These are phyloP conservation scores for Brachyhypopomus occidentalis DNA, from an alignment of 2,113 vertebrate genomes.

Conservation along the genomic window DNA sequence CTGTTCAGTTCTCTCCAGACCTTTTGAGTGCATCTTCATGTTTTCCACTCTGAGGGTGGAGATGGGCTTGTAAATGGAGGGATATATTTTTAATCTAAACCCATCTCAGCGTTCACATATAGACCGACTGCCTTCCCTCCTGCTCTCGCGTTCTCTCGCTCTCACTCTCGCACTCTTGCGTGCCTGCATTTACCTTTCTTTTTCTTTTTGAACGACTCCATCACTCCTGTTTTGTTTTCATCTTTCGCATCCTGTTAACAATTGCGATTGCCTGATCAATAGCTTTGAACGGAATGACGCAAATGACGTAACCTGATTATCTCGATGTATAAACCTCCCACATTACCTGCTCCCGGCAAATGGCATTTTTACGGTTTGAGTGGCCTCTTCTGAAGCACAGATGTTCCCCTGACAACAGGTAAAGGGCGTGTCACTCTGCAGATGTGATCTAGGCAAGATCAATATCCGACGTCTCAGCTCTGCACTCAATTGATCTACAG, in stretches of 20 bases:
- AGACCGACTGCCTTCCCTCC: too few relatives aligned
- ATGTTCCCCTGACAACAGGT: not conserved
- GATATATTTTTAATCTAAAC: constrained; percentile 18
- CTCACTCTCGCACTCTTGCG: too few relatives aligned
- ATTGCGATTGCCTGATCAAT: not conserved
- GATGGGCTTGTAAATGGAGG: not conserved
- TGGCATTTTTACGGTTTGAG: not conserved
- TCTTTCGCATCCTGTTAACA: not conserved
- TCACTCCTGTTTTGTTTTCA: not conserved
- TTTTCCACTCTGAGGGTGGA: not conserved
- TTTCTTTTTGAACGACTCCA: not conserved
- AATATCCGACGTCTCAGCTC: constrained; percentile 31
- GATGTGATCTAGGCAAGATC: constrained; percentile 8
- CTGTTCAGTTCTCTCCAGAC: not conserved
- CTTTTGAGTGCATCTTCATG: constrained; percentile 8
- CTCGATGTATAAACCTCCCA: not conserved
- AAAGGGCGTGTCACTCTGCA: not conserved
- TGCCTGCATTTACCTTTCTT: not conserved
- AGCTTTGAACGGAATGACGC: not conserved
- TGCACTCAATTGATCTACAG: constrained; percentile 25
- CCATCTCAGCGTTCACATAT: not conserved
- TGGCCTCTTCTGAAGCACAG: not conserved
- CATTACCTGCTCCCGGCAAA: not conserved
- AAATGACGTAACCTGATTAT: not conserved
- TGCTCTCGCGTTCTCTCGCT: too few relatives aligned